These are phyloP conservation scores for Trimorus sp. DNA, from an alignment of 2,888 invertebrate genomes.

Conservation along the genomic window DNA sequence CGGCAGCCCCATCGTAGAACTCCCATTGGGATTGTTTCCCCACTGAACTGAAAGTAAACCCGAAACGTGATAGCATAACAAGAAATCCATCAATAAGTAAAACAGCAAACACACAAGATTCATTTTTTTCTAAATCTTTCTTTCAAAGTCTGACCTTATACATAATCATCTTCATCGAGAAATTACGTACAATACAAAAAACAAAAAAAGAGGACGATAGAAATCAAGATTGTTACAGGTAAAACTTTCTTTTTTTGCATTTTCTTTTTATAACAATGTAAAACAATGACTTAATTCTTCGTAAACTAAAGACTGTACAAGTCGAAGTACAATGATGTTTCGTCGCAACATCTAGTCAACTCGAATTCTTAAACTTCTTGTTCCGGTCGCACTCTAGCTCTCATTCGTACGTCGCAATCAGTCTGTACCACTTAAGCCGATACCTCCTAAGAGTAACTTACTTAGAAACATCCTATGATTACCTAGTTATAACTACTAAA, in stretches of 20 bases:
- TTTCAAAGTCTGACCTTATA: conserved; percentile 57
- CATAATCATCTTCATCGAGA: conserved; percentile 57
- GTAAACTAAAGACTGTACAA: conserved; percentile 78
- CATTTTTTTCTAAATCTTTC: conserved; percentile 50
- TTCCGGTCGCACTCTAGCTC: conserved; percentile 64
- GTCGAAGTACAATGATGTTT: conserved; percentile 76
- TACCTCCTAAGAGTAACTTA: conserved; percentile 70
- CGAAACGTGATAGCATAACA: not conserved
- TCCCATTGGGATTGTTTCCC: too few relatives aligned
- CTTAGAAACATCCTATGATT: conserved; percentile 79
- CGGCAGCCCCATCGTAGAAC: too few relatives aligned
- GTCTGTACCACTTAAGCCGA: conserved; percentile 75
- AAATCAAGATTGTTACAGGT: conserved; percentile 66
- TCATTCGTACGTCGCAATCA: conserved; percentile 57
- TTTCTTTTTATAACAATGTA: conserved; percentile 76
- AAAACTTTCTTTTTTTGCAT: conserved; percentile 68
- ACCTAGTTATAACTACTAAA: conserved; percentile 65
- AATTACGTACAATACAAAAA: conserved; percentile 64
- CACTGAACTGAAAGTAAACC: too few relatives aligned
- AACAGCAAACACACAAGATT: conserved; percentile 50
- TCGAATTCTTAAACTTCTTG: conserved; percentile 61
- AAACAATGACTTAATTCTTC: conserved; percentile 79
- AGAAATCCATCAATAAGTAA: conserved; percentile 56
- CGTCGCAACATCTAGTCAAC: conserved; percentile 71
- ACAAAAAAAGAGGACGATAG: conserved; percentile 54